Conservation (phyloP, 2,797 vertebrate species). For the Myiothlypis coronata region DNA sequence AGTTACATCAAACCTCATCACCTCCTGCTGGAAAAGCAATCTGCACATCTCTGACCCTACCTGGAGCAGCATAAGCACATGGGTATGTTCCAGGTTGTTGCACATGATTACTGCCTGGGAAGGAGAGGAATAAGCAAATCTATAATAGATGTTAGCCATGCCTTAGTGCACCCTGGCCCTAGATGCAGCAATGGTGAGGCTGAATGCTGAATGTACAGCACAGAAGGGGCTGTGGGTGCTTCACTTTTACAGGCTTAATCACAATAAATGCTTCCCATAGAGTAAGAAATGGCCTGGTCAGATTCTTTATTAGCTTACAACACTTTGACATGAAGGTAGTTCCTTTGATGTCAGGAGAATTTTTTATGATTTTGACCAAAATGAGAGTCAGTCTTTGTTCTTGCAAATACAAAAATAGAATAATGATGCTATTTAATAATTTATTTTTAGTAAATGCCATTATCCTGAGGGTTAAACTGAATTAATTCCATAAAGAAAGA, state of each 20-base stretch:
- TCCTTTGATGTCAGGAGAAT: background rate
- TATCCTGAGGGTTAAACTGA: background rate
- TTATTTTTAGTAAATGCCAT: conserved; percentile 11
- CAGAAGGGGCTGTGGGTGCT: background rate
- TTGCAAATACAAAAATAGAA: background rate
- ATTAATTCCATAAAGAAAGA: background rate
- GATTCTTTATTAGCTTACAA: background rate
- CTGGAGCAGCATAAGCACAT: background rate
- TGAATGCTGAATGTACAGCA: background rate
- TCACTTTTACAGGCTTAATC: background rate
- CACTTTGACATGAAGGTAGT: background rate
- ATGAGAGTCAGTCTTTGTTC: background rate
- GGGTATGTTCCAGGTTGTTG: background rate
- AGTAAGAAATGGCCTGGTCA: background rate
- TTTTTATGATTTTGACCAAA: conserved; percentile 17
- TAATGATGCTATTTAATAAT: background rate
- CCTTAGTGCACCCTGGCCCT: background rate
- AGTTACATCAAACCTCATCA: background rate
- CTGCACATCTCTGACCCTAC: conserved; percentile 11
- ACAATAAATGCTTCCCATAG: background rate
- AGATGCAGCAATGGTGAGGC: background rate
- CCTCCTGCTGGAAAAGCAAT: background rate
- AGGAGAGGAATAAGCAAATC: background rate
- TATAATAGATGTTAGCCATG: background rate
- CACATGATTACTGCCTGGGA: background rate